Conservation (phyloP, 23 tunicate species). For the Halocynthia aurantium region DNA sequence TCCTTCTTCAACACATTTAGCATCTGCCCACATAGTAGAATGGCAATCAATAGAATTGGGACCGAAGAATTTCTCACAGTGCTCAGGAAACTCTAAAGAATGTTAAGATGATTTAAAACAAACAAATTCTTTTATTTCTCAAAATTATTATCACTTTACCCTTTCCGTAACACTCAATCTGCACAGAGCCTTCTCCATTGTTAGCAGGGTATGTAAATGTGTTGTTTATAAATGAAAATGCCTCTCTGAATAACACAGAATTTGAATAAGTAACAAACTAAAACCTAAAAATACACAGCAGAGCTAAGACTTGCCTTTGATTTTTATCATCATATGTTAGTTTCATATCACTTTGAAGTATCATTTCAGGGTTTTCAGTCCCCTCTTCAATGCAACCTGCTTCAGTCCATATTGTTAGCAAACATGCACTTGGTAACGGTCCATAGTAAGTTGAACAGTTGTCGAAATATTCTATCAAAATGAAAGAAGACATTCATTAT, state of each 20-base stretch:
- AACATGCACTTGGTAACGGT: neutral
- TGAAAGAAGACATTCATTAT: neutral
- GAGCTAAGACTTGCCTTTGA: constrained; percentile 10
- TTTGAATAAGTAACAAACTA: neutral
- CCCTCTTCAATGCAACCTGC: constrained; percentile 10
- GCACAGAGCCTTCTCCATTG: constrained; percentile 10
- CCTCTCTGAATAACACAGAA: neutral
- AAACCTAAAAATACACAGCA: neutral
- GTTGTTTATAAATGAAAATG: neutral
- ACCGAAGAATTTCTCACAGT: constrained; percentile 4
- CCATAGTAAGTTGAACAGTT: constrained; percentile 22
- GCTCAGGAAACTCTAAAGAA: constrained; percentile 21
- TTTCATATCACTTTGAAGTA: neutral
- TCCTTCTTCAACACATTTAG: constrained; percentile 24
- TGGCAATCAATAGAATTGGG: constrained; percentile 13
- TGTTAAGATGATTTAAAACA: neutral
- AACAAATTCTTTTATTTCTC: neutral
- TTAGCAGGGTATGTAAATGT: constrained; percentile 10
- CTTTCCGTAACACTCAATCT: constrained; percentile 12
- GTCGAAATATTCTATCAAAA: constrained; percentile 9
- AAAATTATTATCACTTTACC: neutral
- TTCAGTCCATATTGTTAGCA: constrained; percentile 6
- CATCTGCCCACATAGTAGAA: constrained; percentile 1
- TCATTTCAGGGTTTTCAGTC: constrained; percentile 1
- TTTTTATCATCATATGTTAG: constrained; percentile 1